Evolutionary conservation across 2,113 vertebrate genomes (phyloP), one percentile per base, ranked within the genome.

Genomic region (Melanocharis versteri): DNA sequence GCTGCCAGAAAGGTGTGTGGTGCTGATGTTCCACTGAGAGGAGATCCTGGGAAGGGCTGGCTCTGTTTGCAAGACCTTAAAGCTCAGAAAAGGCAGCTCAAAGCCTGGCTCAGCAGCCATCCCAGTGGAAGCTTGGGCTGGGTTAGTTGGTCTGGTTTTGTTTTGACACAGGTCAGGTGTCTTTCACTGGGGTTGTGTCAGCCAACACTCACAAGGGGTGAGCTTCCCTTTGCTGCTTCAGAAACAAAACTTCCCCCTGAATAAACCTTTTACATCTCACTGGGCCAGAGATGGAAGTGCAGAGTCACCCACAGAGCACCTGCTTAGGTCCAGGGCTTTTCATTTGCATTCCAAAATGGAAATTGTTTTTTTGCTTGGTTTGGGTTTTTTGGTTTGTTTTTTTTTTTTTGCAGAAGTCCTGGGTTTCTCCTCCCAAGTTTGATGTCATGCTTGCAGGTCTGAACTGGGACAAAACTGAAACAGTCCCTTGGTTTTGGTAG

Each of bases 181-280:
- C 28, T 51, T 44, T 60, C n/a, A 11, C 68, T 14, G 48, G 58
- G 44, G n/a, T 2, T 19, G 19, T 81, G 72, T 20, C 77, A 57
- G 21, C 28, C 65, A 77, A 8, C 14, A 8, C 7, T 28, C 27
- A 42, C 42, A 47, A 33, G 51, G 37, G 33, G 13, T 30, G 10
- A 94, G 24, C 48, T 75, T 68, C 47, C 57, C 40, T 45, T 68
- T 88, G 66, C 70, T 88, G 60, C 60, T 54, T 2, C 1, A 39
- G 78, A 50, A 60, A 28, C 15, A 40, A 48, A 78, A n/a, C 33
- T 39, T 48, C 30, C 5, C 17, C 23, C 21, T 40, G 26, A 79
- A 30, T 31, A 56, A 56, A 58, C 69, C 4, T 1, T 2, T 40
- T 15, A 12, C n/a, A 27, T 9, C 57, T 71, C 10, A 0, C 35